A percentile compares a stretch with the other conserved stretches of the same genome.
These are phyloP conservation scores for Rattus rattus DNA, from an alignment of 2,113 vertebrate species.

Conservation along the genomic window DNA sequence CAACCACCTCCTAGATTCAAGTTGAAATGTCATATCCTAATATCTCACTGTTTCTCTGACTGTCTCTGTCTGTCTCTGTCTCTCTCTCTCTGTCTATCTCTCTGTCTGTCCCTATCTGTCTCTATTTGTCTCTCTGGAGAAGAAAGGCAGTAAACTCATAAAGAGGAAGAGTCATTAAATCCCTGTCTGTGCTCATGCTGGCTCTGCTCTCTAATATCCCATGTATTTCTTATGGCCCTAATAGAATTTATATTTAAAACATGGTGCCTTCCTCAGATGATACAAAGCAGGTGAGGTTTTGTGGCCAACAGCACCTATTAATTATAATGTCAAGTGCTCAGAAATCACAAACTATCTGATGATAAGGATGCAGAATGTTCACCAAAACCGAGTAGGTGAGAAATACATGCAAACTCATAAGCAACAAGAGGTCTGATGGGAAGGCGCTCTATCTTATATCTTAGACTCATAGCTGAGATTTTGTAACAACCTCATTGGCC, in stretches of 20 bases:
- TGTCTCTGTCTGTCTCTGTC: neutral
- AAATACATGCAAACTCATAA: neutral
- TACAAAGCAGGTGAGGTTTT: neutral
- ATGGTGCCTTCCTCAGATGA: neutral
- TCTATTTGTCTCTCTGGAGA: neutral
- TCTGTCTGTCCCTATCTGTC: no score
- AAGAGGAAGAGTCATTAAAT: neutral
- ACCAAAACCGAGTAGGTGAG: neutral
- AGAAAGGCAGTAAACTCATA: neutral
- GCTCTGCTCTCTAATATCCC: neutral
- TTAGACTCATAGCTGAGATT: neutral
- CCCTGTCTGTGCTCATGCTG: neutral
- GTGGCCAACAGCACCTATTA: neutral
- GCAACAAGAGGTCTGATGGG: neutral
- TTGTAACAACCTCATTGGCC: neutral
- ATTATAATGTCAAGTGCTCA: neutral
- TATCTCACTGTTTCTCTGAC: neutral
- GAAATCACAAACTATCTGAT: neutral
- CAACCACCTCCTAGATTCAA: neutral
- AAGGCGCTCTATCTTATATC: neutral
- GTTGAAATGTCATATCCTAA: neutral
- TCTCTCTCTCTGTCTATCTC: neutral
- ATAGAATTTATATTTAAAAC: neutral
- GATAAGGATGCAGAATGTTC: neutral
- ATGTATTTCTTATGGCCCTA: rapidly evolving